These are phyloP conservation scores for Zaprionus tsacasi DNA, from an alignment of 1,140 invertebrate genomes.

Conservation along the genomic window DNA sequence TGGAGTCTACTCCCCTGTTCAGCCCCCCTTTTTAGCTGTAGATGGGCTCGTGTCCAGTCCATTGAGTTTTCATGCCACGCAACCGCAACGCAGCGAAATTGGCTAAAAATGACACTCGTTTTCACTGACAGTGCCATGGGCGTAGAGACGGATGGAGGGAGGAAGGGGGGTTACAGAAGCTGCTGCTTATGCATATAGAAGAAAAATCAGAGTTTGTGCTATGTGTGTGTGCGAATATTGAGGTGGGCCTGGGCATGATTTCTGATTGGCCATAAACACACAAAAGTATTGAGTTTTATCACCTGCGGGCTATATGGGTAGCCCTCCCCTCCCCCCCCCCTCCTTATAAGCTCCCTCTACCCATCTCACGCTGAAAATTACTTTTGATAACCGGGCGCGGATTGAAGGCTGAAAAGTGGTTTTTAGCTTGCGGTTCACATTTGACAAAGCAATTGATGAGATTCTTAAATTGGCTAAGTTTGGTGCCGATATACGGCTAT, in stretches of 20 bases:
- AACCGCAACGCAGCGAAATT: constrained; percentile 78
- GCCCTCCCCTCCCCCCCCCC: constrained; percentile 10
- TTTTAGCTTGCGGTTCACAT: constrained; percentile 62
- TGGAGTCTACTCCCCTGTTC: too few species aligned
- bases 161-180: too few species aligned
- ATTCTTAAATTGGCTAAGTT: constrained; percentile 49
- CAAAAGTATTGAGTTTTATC: constrained; percentile 81
- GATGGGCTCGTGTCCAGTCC: constrained; percentile 72
- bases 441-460: constrained; percentile 79
- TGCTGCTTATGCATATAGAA: constrained; percentile 68
- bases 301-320: constrained; percentile 72
- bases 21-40: too few species aligned
- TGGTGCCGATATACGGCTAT: not conserved
- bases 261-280: constrained; percentile 81
- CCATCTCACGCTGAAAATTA: constrained; percentile 54
- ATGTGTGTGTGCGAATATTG: constrained; percentile 26
- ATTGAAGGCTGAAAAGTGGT: constrained; percentile 68
- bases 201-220: not conserved
- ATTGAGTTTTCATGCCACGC: constrained; percentile 81
- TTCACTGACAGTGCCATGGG: constrained; percentile 42
- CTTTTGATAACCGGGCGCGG: constrained; percentile 69
- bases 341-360: not conserved
- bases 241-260: constrained; percentile 78
- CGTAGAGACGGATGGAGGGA: too few species aligned
- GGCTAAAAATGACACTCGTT: constrained; percentile 81